Base-by-base conservation (phyloP, 2,113 vertebrate genomes). In the Petroica traversi region DNA sequence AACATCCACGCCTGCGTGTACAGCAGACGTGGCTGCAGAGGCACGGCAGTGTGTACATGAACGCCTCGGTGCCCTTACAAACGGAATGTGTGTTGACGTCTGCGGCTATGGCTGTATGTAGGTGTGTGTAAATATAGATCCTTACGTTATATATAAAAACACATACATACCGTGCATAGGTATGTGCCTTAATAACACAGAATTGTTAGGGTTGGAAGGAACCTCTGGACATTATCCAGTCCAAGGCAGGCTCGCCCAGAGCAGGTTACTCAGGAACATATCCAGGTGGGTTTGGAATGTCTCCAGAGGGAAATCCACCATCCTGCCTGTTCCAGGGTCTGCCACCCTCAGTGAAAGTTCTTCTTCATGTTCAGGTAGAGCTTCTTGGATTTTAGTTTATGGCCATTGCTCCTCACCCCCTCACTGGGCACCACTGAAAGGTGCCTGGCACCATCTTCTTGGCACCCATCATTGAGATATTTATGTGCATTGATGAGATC, bases 1-100 rank as follows among this genome's bases (percentile, higher is more conserved):
- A 72, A 17, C 19, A 2, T 5, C 13, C 4, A 1, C 12, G 18
- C 9, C 48, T 22, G 16, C 2, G 1, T 3, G 0, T 16, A 8
- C 17, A 20, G 6, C 43, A 28, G 6, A 2, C 3, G 2, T 2
- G 28, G 9, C 25, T 18, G 5, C 1, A 18, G 66, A 43, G 17
- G 26, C 33, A 6, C 4, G 3, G 29, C 12, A 19, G 18, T 19
- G 33, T 9, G 18, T 28, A 19, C 49, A 5, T 29, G 46, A 58
- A 43, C 23, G 31, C n/a, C 48, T 12, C 3, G 2, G 52, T 14
- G 14, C 19, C 3, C 11, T 1, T 11, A 31, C n/a, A 25, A 52
- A 52, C 17, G 0, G 6, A 9, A 54, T 7, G 28, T 4, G 28
- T 4, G 23, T 28, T 43, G 14, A 25, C 0, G 3, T 16, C 51